Evolutionary conservation across 2,888 invertebrate species (phyloP).

Genomic region (Philereme transversata): DNA sequence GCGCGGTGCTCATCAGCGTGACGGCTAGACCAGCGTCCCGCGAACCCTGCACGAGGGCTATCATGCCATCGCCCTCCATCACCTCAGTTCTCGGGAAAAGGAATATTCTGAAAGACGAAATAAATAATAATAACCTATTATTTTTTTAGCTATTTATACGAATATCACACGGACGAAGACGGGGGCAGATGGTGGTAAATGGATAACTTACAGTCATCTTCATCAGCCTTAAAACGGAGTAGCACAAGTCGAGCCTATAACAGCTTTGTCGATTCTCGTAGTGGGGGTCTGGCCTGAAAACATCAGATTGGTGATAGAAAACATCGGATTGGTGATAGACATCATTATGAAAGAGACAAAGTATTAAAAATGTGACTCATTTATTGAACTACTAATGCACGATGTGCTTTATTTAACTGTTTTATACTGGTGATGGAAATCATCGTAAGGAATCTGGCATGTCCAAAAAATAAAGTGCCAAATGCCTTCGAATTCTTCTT

Average conservation of each 20-base stretch:
- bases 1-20: constrained; percentile 41
- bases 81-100: constrained; percentile 35
- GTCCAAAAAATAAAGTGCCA: too few species aligned
- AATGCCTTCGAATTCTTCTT: too few species aligned
- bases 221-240: constrained; percentile 48
- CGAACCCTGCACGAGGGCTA: constrained; percentile 53
- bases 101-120: constrained; percentile 42
- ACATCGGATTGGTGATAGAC: too few species aligned
- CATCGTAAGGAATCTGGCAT: too few species aligned
- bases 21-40: constrained; percentile 50
- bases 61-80: constrained; percentile 55
- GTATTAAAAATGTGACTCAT: too few species aligned
- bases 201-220: constrained; percentile 52
- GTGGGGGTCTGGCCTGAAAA: constrained; percentile 45
- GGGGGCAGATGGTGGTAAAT: too few species aligned
- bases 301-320: background rate
- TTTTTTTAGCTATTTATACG: background rate
- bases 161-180: background rate
- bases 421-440: too few species aligned
- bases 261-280: constrained; percentile 53
- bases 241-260: constrained; percentile 52
- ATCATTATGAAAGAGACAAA: too few species aligned
- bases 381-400: too few species aligned
- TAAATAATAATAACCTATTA: constrained; percentile 4
- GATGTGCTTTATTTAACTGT: too few species aligned